Base-by-base conservation (phyloP, 2,888 invertebrate genomes). In the Abrostola triplasia region DNA sequence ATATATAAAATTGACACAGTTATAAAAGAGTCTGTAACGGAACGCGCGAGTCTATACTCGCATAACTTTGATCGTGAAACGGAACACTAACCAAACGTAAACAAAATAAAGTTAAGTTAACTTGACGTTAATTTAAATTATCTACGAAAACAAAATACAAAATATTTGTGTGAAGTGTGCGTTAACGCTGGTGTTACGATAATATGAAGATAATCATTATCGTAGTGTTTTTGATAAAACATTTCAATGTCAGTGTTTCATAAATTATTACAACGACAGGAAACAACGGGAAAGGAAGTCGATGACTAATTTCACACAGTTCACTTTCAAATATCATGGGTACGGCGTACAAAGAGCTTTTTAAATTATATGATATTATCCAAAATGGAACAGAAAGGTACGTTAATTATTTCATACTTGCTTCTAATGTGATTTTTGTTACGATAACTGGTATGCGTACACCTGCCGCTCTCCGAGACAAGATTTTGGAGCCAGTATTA, bases 361-460 rank as follows among this genome's bases (percentile, higher is more conserved):
- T 94, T 80, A 95, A 96, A 77, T 87, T 96, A 42, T 96, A 96
- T 81, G 96, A 96, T 87, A 95, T 96, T 55, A 95, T 96, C 65
- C 96, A 96, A 86, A 95, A 95, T 82, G 95, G 95, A 64, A 94
- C 96, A 84, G 87, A 95, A 70, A 94, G 95, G 96, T 96, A 93
- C 79, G 88, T 88, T 58, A 62, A 35, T 42, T 42, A 59, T 49
- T 50, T 57, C n/a, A 6, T 40, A 52, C n/a, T 36, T 37, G 35
- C 44, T 48, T 56, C 50, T 49, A 1, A 13, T 38, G 13, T 10
- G 52, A 0, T 5, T n/a, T 55, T 64, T 38, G 49, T 44, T 60
- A 52, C 38, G 38, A 47, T 5, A 47, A 47, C 44, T 47, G 44
- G 44, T 47, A 13, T 66, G 35, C 56, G 12, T 52, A 55, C 79